A percentile compares a stretch with the other conserved stretches of the same genome.
Conservation (phyloP, 2,888 invertebrate genomes). For the Lasioglossum leucozonium region DNA sequence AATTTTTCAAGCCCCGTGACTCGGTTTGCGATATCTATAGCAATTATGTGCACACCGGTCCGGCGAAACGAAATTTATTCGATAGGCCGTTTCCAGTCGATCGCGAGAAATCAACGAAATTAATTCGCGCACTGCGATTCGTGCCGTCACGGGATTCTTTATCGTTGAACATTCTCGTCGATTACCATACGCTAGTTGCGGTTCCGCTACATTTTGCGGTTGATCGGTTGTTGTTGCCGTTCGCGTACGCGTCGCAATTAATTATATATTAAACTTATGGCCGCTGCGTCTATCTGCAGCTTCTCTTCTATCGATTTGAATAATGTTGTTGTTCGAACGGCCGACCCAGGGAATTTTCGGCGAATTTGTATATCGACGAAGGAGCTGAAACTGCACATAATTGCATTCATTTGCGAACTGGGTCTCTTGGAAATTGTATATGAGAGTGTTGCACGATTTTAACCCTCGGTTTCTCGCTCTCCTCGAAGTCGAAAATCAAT, state of each 20-base stretch:
- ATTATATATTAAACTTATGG: not conserved
- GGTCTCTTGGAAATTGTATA: not conserved
- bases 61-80: not conserved
- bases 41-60: not conserved
- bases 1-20: not conserved
- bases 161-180: not conserved
- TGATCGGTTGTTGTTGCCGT: not conserved
- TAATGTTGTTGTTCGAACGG: not conserved
- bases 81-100: slow-evolving; percentile 6
- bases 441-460: too few species aligned
- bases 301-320: not conserved
- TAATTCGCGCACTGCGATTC: not conserved
- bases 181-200: not conserved
- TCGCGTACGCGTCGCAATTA: not conserved
- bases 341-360: not conserved
- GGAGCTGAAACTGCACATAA: not conserved
- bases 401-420: not conserved
- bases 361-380: not conserved
- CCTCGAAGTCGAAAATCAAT: too few species aligned
- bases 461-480: too few species aligned
- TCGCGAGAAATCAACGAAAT: slow-evolving; percentile 22
- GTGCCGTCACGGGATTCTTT: not conserved
- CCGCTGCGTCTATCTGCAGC: not conserved
- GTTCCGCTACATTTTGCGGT: slow-evolving; percentile 9
- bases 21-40: not conserved